phyloP scores from a whole-genome alignment of 2,797 vertebrate species.

The Falco columbarius region DNA sequence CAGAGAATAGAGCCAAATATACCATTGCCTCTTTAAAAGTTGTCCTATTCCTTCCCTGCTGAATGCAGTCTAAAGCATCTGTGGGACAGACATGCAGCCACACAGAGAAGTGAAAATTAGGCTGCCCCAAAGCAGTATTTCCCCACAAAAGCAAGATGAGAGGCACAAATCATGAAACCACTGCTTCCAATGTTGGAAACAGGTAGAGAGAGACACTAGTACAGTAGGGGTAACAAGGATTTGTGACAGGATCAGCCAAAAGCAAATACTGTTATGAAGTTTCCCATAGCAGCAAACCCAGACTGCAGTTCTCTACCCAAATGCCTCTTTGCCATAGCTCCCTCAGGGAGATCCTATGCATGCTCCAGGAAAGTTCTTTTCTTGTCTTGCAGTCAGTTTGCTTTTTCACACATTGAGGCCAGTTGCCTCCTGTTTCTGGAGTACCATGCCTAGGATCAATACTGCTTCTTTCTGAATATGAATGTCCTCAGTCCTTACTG shows the following conservation, averaged over 20 bases:
- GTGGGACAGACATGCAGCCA: not conserved
- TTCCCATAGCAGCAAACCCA: not conserved
- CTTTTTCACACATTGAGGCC: not conserved
- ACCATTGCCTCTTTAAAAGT: not conserved
- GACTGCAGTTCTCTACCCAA: not conserved
- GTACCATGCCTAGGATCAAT: not conserved
- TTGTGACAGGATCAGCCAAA: not conserved
- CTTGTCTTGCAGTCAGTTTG: not conserved
- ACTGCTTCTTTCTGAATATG: not conserved
- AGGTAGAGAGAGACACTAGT: not conserved
- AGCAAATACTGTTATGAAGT: too few species aligned
- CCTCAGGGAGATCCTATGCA: fast-evolving
- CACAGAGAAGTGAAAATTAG: not conserved
- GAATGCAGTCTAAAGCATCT: not conserved
- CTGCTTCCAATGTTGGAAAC: not conserved
- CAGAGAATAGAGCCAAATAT: not conserved
- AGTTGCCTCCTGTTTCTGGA: not conserved
- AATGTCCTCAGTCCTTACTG: not conserved
- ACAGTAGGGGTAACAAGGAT: not conserved
- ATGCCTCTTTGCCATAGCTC: not conserved
- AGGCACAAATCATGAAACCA: not conserved
- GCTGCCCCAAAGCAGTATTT: not conserved
- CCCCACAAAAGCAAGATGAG: not conserved
- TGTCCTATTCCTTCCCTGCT: not conserved
- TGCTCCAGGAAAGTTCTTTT: not conserved